Percentiles rank a stretch among this genome's conserved stretches.
phyloP scores from a whole-genome alignment of 2,113 vertebrate genomes.

The Calidris pugnax region DNA sequence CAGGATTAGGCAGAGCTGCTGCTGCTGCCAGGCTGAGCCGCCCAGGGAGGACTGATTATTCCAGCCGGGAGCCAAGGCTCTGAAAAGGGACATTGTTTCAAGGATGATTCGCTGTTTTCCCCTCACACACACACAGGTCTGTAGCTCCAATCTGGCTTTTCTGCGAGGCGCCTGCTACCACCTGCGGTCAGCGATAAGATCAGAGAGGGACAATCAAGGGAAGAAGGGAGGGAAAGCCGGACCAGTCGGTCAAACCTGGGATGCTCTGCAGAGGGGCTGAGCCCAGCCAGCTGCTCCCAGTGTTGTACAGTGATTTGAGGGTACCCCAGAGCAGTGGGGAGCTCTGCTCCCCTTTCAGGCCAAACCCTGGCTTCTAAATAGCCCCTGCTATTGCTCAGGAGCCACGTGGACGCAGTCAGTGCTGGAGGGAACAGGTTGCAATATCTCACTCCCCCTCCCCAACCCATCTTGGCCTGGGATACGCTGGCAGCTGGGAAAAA shows the following conservation, averaged over 20 bases:
- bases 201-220: not conserved
- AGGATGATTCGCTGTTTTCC: not conserved
- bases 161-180: not conserved
- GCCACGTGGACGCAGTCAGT: rapidly evolving
- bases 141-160: not conserved
- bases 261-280: not conserved
- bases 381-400: not conserved
- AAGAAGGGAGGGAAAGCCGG: rapidly evolving
- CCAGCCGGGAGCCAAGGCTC: not conserved
- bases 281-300: not conserved
- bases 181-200: rapidly evolving
- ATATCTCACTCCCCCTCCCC: not conserved
- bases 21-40: not conserved
- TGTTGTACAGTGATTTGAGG: not conserved
- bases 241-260: rapidly evolving
- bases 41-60: not conserved
- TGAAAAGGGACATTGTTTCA: slow-evolving; percentile 35
- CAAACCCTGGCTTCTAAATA: not conserved
- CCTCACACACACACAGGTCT: not conserved
- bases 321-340: not conserved
- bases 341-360: not conserved
- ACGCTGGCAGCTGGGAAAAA: not conserved
- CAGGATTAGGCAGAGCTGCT: not conserved
- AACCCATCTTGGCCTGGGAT: not conserved
- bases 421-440: not conserved